A percentile compares a stretch with the other conserved stretches of the same genome.
phyloP scores from a whole-genome alignment of 2,797 vertebrate species.

The Malacoraja senta region DNA sequence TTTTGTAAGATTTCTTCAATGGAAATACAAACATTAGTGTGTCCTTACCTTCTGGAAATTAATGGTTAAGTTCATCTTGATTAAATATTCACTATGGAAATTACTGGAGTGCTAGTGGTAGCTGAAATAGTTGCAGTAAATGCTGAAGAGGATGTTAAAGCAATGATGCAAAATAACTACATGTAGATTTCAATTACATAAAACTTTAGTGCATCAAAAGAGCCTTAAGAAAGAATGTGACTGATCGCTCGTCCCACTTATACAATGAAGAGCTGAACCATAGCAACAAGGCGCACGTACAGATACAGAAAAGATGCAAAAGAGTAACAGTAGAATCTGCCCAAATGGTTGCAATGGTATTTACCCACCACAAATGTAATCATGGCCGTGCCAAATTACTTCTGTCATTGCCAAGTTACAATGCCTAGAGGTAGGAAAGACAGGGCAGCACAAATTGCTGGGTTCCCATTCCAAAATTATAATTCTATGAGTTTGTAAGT shows the following conservation, averaged over 20 bases:
- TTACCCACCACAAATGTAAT: neutral
- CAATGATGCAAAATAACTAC: conserved; percentile 4
- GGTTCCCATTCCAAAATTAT: neutral
- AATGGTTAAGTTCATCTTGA: conserved; percentile 14
- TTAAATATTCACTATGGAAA: conserved; percentile 3
- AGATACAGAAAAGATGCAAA: neutral
- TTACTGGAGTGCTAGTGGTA: neutral
- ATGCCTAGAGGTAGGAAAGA: too few species aligned
- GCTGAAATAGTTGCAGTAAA: neutral
- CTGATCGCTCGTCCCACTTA: neutral
- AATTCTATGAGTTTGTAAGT: neutral
- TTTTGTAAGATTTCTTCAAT: neutral
- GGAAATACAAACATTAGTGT: neutral
- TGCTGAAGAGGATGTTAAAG: conserved; percentile 4
- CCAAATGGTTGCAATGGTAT: neutral
- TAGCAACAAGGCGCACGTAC: neutral
- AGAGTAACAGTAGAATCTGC: neutral
- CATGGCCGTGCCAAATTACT: neutral
- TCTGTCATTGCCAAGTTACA: neutral
- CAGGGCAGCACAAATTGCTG: neutral
- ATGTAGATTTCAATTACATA: neutral
- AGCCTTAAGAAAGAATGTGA: neutral
- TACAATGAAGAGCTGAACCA: neutral
- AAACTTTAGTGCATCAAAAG: neutral
- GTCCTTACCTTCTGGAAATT: neutral